A percentile compares a stretch with the other conserved stretches of the same genome.
Evolutionary conservation across 37 sponge, comb jelly and placozoan species (phyloP).

Genomic region (Ephydatia muelleri): DNA sequence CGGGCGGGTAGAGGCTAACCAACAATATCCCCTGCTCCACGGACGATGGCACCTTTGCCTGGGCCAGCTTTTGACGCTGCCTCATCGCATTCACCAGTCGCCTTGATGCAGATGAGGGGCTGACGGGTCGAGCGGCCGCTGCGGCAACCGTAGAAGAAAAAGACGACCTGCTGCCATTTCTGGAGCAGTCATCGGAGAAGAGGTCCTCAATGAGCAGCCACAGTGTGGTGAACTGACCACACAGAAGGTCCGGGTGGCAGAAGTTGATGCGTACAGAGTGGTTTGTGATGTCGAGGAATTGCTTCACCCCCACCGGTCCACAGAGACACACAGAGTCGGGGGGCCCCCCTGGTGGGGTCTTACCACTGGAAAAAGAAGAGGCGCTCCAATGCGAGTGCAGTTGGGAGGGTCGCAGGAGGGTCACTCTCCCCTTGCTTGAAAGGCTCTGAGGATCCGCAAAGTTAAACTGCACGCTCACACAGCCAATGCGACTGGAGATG

Average conservation of each 20-base stretch:
- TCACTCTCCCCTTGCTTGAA: slow-evolving; percentile 21
- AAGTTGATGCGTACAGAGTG: slow-evolving; percentile 19
- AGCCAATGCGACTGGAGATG: slow-evolving; percentile 7
- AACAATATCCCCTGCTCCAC: slow-evolving; percentile 8
- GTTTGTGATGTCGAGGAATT: slow-evolving; percentile 42
- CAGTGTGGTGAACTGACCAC: background rate
- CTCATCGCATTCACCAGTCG: background rate
- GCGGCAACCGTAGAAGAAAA: background rate
- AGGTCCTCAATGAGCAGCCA: slow-evolving; percentile 19
- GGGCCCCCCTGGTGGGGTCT: background rate
- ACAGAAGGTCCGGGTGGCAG: slow-evolving; percentile 40
- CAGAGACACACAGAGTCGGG: slow-evolving; percentile 20
- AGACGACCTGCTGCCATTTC: background rate
- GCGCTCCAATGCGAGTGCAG: background rate
- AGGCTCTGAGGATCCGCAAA: slow-evolving; percentile 40
- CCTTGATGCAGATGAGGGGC: background rate
- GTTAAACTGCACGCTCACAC: slow-evolving; percentile 37
- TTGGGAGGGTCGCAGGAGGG: slow-evolving; percentile 16
- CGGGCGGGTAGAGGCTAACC: slow-evolving; percentile 26
- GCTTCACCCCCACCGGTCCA: slow-evolving; percentile 50
- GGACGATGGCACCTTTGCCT: background rate
- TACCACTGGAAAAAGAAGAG: background rate
- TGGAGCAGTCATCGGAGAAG: slow-evolving; percentile 26
- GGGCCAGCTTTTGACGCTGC: background rate
- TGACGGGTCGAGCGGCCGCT: background rate